Evolutionary conservation across 1,140 invertebrate genomes (phyloP).

Genomic region (Homarus americanus): DNA sequence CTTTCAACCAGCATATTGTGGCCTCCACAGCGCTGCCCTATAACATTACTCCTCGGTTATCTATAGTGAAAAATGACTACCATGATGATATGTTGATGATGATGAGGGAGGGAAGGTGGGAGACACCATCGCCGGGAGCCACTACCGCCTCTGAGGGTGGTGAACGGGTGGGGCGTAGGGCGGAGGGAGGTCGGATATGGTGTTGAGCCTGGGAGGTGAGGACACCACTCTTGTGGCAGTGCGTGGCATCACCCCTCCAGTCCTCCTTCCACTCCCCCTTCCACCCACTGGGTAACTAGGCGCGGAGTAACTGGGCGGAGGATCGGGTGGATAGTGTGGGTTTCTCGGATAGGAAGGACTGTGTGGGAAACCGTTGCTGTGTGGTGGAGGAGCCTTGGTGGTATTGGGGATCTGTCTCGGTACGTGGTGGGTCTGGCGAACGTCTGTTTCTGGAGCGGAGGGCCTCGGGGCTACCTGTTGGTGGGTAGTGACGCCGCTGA

Average conservation of each 20-base stretch:
- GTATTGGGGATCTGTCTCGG: background rate
- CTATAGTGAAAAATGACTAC: too few relatives aligned
- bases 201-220: slow-evolving; percentile 1
- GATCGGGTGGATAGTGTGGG: slow-evolving; percentile 34
- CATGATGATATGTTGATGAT: too few relatives aligned
- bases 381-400: slow-evolving; percentile 4
- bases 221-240: background rate
- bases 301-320: slow-evolving; percentile 33
- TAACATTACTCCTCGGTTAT: too few relatives aligned
- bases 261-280: background rate
- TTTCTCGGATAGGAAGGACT: slow-evolving; percentile 26
- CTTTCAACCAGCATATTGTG: too few relatives aligned
- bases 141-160: background rate
- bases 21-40: too few relatives aligned
- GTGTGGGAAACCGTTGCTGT: slow-evolving; percentile 4
- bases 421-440: background rate
- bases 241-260: background rate
- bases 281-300: slow-evolving; percentile 25
- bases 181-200: slow-evolving; percentile 26
- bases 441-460: slow-evolving; percentile 30
- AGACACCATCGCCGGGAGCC: too few relatives aligned
- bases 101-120: too few relatives aligned
- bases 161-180: slow-evolving; percentile 6
- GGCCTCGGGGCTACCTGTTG: slow-evolving; percentile 12
- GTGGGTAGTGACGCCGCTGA: slow-evolving; percentile 16